These are phyloP conservation scores for Rutpela maculata DNA, from an alignment of 2,888 invertebrate genomes.

Conservation along the genomic window DNA sequence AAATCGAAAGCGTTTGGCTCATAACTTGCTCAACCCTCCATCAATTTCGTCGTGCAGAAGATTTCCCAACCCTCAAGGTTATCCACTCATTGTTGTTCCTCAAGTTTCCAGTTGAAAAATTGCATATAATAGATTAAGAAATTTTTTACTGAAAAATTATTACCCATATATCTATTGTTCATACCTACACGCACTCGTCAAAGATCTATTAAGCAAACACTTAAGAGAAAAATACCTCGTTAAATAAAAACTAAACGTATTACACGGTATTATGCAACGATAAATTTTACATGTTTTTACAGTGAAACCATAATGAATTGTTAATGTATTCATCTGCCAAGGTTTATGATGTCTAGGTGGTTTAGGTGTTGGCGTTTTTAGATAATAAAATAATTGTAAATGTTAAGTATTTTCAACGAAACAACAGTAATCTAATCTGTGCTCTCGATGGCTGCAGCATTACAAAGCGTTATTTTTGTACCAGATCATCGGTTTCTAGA, in stretches of 20 bases:
- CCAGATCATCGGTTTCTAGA: neutral
- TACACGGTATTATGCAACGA: neutral
- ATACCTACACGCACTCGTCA: neutral
- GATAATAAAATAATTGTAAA: slow-evolving; percentile 23
- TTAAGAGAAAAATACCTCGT: slow-evolving; percentile 1
- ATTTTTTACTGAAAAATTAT: slow-evolving; percentile 6
- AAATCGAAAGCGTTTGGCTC: neutral
- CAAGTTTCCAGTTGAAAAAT: slow-evolving; percentile 3
- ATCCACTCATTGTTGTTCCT: neutral
- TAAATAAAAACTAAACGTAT: neutral
- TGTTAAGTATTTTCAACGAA: neutral
- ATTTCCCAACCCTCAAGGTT: slow-evolving; percentile 7
- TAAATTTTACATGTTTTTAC: neutral
- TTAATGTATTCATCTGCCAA: slow-evolving; percentile 34
- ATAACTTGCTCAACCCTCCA: neutral
- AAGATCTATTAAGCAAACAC: neutral
- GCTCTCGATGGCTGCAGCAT: too few relatives aligned
- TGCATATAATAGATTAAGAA: slow-evolving; percentile 2
- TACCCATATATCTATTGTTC: neutral
- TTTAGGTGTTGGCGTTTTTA: neutral
- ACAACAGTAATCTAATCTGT: too few relatives aligned
- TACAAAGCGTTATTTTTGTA: neutral
- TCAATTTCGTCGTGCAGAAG: neutral
- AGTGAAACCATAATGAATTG: neutral
- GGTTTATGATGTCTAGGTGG: slow-evolving; percentile 2